A percentile compares a stretch with the other conserved stretches of the same genome.
phyloP scores from a whole-genome alignment of 2,113 vertebrate species.

The cat (Felis catus) region F.catus_Fca126_mat1.0 CM031426.1:29708501-29709000 shows the following conservation, averaged over 20 bases:
- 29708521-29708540: not conserved
- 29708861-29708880: not conserved
- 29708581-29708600: too few species aligned
- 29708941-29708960: not conserved
- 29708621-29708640: too few species aligned
- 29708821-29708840: not conserved
- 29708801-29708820: rapidly evolving
- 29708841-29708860: not conserved
- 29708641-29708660: too few species aligned
- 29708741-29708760: too few species aligned
- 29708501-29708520: not conserved
- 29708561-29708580: too few species aligned
- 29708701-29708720: too few species aligned
- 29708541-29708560: too few species aligned
- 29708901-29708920: not conserved
- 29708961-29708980: not conserved
- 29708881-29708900: not conserved
- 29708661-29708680: too few species aligned
- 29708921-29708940: not conserved
- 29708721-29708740: too few species aligned
- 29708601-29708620: too few species aligned
- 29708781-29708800: not conserved
- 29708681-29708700: too few species aligned
- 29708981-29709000: not conserved
- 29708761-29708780: too few species aligned